phyloP scores from a whole-genome alignment of 1,140 invertebrate genomes.

The Penaeus japonicus region DNA sequence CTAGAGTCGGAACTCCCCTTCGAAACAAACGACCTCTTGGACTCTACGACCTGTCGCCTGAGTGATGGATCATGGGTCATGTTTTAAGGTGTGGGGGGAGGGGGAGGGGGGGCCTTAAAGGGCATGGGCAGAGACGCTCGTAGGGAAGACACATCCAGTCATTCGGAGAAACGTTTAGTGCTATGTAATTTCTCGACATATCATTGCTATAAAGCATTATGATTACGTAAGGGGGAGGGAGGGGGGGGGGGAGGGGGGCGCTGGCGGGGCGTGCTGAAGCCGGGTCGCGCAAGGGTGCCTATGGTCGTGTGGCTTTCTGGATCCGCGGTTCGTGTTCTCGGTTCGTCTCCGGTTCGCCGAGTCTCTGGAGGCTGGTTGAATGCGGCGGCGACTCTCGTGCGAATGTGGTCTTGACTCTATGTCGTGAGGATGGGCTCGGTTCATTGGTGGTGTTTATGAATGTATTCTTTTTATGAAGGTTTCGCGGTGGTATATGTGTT shows the following conservation, averaged over 20 bases:
- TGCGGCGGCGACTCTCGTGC: too few species aligned
- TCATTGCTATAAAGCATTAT: slow-evolving; percentile 51
- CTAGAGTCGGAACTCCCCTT: background rate
- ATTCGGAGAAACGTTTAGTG: slow-evolving; percentile 46
- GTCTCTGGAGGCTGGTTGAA: too few species aligned
- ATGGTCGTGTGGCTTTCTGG: background rate
- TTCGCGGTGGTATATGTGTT: too few species aligned
- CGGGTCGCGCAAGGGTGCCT: background rate
- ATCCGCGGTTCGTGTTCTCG: background rate
- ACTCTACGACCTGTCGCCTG: background rate
- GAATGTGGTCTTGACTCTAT: too few species aligned
- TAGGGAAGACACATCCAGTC: slow-evolving; percentile 3
- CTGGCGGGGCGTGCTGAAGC: background rate
- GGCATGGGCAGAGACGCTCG: background rate
- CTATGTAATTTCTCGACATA: slow-evolving; percentile 41
- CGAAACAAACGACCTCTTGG: background rate
- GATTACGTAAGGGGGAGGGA: too few species aligned
- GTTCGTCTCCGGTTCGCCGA: too few species aligned
- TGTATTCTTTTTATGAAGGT: too few species aligned
- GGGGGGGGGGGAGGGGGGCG: too few species aligned
- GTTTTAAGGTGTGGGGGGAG: background rate
- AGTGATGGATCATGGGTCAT: background rate
- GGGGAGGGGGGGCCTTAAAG: background rate
- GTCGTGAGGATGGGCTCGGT: too few species aligned
- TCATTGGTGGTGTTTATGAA: too few species aligned